A percentile compares a stretch with the other conserved stretches of the same genome.
phyloP scores from a whole-genome alignment of 2,797 vertebrate species.

The Mallotus villosus region DNA sequence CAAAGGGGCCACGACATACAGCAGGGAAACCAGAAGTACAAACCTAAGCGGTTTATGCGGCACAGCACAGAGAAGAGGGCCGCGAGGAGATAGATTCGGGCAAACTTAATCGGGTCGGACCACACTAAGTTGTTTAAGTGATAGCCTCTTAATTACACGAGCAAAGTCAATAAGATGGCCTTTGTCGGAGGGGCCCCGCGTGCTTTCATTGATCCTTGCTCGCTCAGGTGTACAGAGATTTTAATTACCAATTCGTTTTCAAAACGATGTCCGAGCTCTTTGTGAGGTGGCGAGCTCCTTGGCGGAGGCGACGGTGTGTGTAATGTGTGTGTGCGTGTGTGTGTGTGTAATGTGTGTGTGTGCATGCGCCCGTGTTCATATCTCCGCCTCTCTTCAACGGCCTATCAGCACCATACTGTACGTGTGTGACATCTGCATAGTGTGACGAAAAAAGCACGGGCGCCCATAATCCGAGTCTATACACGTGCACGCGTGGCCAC shows the following conservation, averaged over 20 bases:
- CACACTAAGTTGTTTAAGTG: neutral
- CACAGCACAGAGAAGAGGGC: slow-evolving; percentile 12
- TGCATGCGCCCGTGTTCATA: neutral
- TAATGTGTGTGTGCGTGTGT: neutral
- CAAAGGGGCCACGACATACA: slow-evolving; percentile 35
- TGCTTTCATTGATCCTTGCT: slow-evolving; percentile 2
- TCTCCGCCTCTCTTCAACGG: too few relatives aligned
- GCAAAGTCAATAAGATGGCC: slow-evolving; percentile 12
- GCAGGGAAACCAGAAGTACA: neutral
- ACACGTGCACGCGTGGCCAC: neutral
- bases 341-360: slow-evolving; percentile 1
- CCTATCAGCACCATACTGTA: neutral
- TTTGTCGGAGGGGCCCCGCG: neutral
- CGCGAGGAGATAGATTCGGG: neutral
- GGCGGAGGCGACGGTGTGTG: neutral
- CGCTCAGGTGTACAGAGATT: neutral
- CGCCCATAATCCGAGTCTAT: too few relatives aligned
- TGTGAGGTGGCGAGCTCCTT: neutral
- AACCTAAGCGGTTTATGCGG: slow-evolving; percentile 13
- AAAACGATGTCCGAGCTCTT: neutral
- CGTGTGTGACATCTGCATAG: neutral
- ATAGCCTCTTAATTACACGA: slow-evolving; percentile 23
- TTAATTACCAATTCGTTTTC: slow-evolving; percentile 4
- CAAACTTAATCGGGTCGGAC: slow-evolving; percentile 9
- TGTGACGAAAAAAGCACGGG: neutral